phyloP scores from a whole-genome alignment of 2,797 vertebrate species.

The Sebastes taczanowskii region DNA sequence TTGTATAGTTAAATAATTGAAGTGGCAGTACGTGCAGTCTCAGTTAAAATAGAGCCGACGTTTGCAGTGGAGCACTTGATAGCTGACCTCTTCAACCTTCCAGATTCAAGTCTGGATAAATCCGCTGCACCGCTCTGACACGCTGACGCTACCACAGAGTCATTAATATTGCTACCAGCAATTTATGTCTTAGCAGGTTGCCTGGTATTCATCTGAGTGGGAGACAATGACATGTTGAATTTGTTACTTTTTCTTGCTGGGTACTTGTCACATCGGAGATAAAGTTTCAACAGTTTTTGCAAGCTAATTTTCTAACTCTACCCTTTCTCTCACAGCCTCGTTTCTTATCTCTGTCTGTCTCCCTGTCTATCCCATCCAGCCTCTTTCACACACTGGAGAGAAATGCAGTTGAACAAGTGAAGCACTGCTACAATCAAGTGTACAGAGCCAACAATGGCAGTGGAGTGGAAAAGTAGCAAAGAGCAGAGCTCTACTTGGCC shows the following conservation, averaged over 20 bases:
- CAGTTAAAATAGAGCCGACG: constrained; percentile 58
- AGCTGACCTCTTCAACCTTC: constrained; percentile 64
- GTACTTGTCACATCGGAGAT: constrained; percentile 6
- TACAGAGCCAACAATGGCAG: constrained; percentile 27
- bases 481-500: constrained; percentile 27
- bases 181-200: constrained; percentile 30
- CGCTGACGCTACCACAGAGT: constrained; percentile 25
- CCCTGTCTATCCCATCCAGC: not conserved
- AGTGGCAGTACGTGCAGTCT: constrained; percentile 41
- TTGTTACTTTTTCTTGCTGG: constrained; percentile 1
- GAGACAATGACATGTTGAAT: constrained; percentile 28
- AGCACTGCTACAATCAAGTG: constrained; percentile 50
- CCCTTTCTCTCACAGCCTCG: not conserved
- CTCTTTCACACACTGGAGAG: constrained; percentile 12
- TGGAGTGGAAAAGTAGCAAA: constrained; percentile 36
- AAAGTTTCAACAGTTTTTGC: constrained; percentile 12
- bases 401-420: constrained; percentile 38
- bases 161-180: constrained; percentile 55
- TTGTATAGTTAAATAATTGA: constrained; percentile 66
- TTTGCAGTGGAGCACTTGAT: constrained; percentile 63
- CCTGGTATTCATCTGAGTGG: constrained; percentile 22
- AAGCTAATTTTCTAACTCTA: constrained; percentile 11
- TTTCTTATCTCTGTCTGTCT: not conserved
- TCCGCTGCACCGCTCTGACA: constrained; percentile 32
- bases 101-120: constrained; percentile 54